These are phyloP conservation scores for Polypedilum vanderplanki DNA, from an alignment of 1,140 invertebrate species.

Conservation along the genomic window DNA sequence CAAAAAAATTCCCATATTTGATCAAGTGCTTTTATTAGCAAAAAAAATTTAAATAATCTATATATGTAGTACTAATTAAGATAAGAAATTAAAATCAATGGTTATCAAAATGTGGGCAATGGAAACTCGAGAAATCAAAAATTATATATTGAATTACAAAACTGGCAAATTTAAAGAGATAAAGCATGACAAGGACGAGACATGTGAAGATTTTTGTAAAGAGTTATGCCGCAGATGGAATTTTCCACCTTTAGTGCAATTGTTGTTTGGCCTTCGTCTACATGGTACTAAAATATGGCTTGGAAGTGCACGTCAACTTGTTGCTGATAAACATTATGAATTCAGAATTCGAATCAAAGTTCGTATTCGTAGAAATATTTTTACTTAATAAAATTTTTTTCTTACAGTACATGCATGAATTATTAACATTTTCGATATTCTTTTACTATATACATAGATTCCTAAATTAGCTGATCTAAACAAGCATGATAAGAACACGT, in stretches of 20 bases:
- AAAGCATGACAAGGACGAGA: slow-evolving; percentile 30
- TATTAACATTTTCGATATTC: no score
- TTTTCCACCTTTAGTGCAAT: slow-evolving; percentile 65
- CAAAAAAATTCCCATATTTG: no score
- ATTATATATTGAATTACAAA: slow-evolving; percentile 25
- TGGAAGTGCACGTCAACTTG: slow-evolving; percentile 50
- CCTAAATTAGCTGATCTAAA: slow-evolving; percentile 56
- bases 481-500: slow-evolving; percentile 62
- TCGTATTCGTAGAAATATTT: slow-evolving; percentile 33
- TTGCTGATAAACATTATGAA: slow-evolving; percentile 54
- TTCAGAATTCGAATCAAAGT: slow-evolving; percentile 73
- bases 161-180: slow-evolving; percentile 13
- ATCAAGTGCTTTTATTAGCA: no score
- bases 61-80: no score
- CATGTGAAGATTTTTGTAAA: slow-evolving; percentile 62
- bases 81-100: no score
- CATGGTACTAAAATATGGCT: slow-evolving; percentile 57
- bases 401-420: background rate
- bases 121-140: background rate
- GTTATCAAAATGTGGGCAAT: background rate
- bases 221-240: slow-evolving; percentile 58
- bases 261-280: slow-evolving; percentile 66
- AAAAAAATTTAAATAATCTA: no score
- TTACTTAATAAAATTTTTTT: background rate
- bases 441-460: slow-evolving; percentile 37